phyloP scores from a whole-genome alignment of 2,888 invertebrate genomes.

The Anticlea derivata region DNA sequence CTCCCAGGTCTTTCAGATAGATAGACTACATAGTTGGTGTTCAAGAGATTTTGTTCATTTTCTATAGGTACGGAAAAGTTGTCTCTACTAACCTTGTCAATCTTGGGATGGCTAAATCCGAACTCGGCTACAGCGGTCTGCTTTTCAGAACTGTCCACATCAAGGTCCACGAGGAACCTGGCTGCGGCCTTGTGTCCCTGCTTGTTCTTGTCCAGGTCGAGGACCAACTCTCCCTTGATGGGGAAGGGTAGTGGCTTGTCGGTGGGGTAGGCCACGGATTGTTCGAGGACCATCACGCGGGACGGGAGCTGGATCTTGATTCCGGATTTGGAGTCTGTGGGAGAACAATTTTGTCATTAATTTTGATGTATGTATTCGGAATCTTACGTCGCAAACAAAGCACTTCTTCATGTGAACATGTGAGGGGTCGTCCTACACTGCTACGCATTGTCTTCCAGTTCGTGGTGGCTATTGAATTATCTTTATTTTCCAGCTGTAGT shows the following conservation, averaged over 20 bases:
- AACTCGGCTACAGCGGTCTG: constrained; percentile 81
- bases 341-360: not conserved
- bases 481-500: no score
- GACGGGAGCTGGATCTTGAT: constrained; percentile 87
- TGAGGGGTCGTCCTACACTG: no score
- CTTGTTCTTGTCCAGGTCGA: constrained; percentile 89
- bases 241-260: constrained; percentile 80
- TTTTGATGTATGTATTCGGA: no score
- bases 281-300: constrained; percentile 86
- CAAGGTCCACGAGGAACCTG: constrained; percentile 79
- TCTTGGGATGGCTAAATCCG: constrained; percentile 87
- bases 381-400: no score
- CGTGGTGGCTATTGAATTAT: no score
- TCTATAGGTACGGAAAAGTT: no score
- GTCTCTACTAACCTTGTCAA: constrained; percentile 78
- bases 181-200: constrained; percentile 87
- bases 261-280: constrained; percentile 73
- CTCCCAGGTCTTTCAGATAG: no score
- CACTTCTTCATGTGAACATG: no score
- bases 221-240: constrained; percentile 84
- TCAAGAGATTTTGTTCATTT: no score
- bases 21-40: no score
- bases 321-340: constrained; percentile 68
- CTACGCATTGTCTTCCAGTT: no score
- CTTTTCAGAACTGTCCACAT: constrained; percentile 68